These are phyloP conservation scores for Pao palembangensis DNA, from an alignment of 2,113 vertebrate species.

Conservation along the genomic window DNA sequence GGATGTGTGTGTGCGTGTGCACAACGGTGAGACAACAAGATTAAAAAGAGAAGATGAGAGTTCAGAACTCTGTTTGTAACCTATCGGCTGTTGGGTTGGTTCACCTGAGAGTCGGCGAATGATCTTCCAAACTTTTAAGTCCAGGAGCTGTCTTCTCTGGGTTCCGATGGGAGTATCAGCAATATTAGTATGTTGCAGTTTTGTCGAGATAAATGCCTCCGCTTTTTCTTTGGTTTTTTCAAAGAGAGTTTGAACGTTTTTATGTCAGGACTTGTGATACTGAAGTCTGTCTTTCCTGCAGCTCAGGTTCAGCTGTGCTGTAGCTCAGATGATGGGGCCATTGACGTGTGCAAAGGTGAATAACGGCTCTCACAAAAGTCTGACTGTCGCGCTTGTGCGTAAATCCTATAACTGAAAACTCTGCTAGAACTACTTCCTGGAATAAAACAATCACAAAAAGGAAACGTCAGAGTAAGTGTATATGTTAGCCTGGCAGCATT, in stretches of 20 bases:
- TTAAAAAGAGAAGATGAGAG: slow-evolving; percentile 15
- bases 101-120: slow-evolving; percentile 50
- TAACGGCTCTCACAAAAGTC: too few species aligned
- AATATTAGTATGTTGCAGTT: slow-evolving; percentile 31
- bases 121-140: slow-evolving; percentile 43
- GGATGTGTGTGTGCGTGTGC: background rate
- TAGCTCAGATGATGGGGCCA: background rate
- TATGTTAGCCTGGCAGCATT: slow-evolving; percentile 23
- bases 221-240: slow-evolving; percentile 34
- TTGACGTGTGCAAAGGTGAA: background rate
- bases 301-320: slow-evolving; percentile 6
- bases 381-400: too few species aligned
- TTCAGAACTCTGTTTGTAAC: slow-evolving; percentile 48
- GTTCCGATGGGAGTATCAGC: slow-evolving; percentile 30
- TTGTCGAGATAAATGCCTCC: slow-evolving; percentile 28
- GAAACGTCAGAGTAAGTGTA: too few species aligned
- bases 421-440: slow-evolving; percentile 10
- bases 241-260: slow-evolving; percentile 18
- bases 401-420: too few species aligned
- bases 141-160: slow-evolving; percentile 29
- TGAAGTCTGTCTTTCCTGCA: slow-evolving; percentile 6
- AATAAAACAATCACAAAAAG: slow-evolving; percentile 4
- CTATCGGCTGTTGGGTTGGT: slow-evolving; percentile 54
- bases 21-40: background rate
- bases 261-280: slow-evolving; percentile 4